Evolutionary conservation across 2,113 vertebrate species (phyloP).

Genomic region (Hydrochoerus hydrochaeris): DNA sequence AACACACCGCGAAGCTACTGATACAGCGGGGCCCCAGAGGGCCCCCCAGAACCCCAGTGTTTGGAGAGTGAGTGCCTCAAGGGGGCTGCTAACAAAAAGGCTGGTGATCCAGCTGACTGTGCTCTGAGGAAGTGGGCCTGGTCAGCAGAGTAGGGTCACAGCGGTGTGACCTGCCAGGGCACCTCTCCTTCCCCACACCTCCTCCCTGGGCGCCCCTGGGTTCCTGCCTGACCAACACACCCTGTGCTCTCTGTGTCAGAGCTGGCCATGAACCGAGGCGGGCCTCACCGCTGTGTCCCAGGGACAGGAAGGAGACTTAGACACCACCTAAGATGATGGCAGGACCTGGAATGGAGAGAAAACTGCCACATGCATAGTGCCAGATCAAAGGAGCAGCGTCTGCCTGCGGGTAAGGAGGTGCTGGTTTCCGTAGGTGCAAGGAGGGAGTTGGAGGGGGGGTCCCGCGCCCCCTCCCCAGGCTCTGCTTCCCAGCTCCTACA

Average conservation of each 20-base stretch:
- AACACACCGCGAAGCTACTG: background rate
- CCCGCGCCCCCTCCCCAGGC: background rate
- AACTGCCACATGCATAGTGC: background rate
- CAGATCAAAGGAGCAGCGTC: background rate
- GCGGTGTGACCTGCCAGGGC: background rate
- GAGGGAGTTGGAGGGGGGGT: background rate
- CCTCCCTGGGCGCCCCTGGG: background rate
- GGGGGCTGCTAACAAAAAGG: background rate
- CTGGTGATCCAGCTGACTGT: background rate
- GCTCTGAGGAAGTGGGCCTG: background rate
- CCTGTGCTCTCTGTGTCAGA: background rate
- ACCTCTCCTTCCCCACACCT: background rate
- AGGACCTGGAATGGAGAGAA: background rate
- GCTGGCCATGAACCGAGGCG: background rate
- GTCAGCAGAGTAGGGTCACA: background rate
- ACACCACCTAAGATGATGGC: background rate
- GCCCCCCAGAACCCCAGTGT: background rate
- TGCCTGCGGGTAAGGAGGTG: background rate
- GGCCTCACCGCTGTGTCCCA: background rate
- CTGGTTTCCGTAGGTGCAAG: background rate
- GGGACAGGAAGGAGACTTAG: background rate
- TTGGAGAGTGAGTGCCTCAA: no score
- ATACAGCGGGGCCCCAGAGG: background rate
- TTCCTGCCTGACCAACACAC: background rate
- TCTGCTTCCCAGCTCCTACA: background rate